Conservation (phyloP, 2,797 vertebrate genomes). For the Melanotaenia nigrans region DNA sequence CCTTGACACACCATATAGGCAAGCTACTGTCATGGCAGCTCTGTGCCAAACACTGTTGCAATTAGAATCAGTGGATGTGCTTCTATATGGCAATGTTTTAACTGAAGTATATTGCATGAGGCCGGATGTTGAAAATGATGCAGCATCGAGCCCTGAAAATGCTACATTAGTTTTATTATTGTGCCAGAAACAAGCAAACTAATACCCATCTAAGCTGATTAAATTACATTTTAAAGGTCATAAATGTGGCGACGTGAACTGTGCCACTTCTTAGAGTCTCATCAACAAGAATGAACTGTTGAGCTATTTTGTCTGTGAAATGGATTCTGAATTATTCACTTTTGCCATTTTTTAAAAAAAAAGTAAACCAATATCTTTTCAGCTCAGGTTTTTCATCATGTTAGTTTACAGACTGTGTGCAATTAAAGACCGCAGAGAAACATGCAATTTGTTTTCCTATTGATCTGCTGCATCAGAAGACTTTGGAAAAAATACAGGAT, state of each 20-base stretch:
- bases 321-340: constrained; percentile 17
- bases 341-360: constrained; percentile 23
- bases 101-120: constrained; percentile 34
- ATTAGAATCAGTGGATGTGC: constrained; percentile 67
- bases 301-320: constrained; percentile 8
- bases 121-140: constrained; percentile 2
- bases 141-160: constrained; percentile 2
- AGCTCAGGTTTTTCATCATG: constrained; percentile 32
- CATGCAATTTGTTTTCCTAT: constrained; percentile 8
- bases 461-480: constrained; percentile 62
- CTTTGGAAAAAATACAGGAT: constrained; percentile 38
- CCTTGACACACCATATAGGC: constrained; percentile 83
- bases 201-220: constrained; percentile 11
- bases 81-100: constrained; percentile 63
- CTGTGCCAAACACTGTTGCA: constrained; percentile 60
- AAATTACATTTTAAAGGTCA: constrained; percentile 35
- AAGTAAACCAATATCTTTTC: constrained; percentile 28
- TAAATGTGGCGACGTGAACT: neutral
- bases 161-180: neutral
- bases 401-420: constrained; percentile 34
- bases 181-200: constrained; percentile 1
- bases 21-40: constrained; percentile 72
- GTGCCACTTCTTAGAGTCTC: constrained; percentile 7
- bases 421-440: constrained; percentile 51
- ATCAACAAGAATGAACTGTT: neutral